These are phyloP conservation scores for Malacosoma neustria DNA, from an alignment of 2,888 invertebrate genomes.

Conservation along the genomic window DNA sequence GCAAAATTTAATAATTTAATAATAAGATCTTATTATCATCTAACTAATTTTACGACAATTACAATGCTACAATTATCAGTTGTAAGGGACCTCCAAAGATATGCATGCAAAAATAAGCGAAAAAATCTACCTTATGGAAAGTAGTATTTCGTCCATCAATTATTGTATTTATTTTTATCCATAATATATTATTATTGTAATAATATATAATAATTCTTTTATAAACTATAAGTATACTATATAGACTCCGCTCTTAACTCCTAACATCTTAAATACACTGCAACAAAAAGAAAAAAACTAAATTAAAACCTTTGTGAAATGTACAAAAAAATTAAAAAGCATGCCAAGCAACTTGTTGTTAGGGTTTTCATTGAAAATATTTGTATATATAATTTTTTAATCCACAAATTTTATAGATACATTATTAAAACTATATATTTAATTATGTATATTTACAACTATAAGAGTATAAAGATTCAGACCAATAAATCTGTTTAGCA, in stretches of 20 bases:
- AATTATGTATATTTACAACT: too few relatives aligned
- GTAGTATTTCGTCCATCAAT: conserved; percentile 51
- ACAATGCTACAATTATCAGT: too few relatives aligned
- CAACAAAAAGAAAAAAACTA: conserved; percentile 56
- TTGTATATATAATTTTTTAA: too few relatives aligned
- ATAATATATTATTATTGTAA: conserved; percentile 74
- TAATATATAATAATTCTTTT: conserved; percentile 73
- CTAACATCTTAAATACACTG: conserved; percentile 73
- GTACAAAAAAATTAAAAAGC: not conserved
- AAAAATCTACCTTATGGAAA: conserved; percentile 59
- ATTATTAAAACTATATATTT: too few relatives aligned
- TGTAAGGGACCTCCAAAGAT: too few relatives aligned
- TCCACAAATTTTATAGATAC: too few relatives aligned
- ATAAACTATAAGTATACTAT: conserved; percentile 71
- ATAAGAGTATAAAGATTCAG: too few relatives aligned
- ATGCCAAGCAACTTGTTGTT: conserved; percentile 3
- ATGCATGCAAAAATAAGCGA: conserved; percentile 35
- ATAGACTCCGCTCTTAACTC: conserved; percentile 65
- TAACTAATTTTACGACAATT: too few relatives aligned
- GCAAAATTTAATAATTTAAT: too few relatives aligned
- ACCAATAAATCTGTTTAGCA: too few relatives aligned
- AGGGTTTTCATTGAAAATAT: conserved; percentile 79
- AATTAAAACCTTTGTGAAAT: conserved; percentile 22
- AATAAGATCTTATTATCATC: too few relatives aligned
- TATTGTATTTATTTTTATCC: conserved; percentile 32